A percentile compares a stretch with the other conserved stretches of the same genome.
phyloP scores from a whole-genome alignment of 1,140 invertebrate species.

The Procambarus virginalis region DNA sequence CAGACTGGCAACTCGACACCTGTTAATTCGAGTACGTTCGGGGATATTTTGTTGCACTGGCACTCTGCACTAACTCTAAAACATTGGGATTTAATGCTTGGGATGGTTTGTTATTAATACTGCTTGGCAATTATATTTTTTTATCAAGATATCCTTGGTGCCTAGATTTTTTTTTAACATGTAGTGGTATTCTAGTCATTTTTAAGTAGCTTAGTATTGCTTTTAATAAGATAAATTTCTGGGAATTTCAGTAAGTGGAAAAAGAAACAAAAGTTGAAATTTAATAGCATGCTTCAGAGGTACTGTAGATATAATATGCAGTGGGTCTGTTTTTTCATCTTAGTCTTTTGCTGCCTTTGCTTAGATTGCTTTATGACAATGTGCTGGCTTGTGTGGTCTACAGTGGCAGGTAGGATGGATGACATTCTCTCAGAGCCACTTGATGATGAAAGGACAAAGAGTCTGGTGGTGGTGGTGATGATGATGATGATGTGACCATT shows the following conservation, averaged over 20 bases:
- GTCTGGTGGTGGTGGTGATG: not conserved
- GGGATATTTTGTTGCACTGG: not conserved
- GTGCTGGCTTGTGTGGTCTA: slow-evolving; percentile 6
- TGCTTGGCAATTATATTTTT: not conserved
- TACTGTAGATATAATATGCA: not conserved
- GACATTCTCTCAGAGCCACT: slow-evolving; percentile 28
- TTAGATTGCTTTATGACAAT: not conserved
- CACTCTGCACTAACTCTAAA: not conserved
- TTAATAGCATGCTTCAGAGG: not conserved
- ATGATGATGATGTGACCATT: slow-evolving; percentile 14
- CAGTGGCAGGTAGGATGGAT: slow-evolving; percentile 48
- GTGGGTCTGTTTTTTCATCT: not conserved
- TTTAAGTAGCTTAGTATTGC: not conserved
- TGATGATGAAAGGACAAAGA: slow-evolving; percentile 20
- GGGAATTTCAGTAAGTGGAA: not conserved
- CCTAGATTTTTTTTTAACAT: not conserved
- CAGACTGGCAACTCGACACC: slow-evolving; percentile 17
- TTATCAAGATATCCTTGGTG: not conserved
- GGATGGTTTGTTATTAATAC: not conserved
- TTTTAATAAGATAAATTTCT: not conserved
- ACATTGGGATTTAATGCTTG: not conserved
- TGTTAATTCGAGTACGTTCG: not conserved
- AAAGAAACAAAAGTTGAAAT: not conserved
- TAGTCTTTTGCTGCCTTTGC: not conserved
- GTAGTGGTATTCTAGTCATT: not conserved